Conservation (phyloP, 2,797 vertebrate species). For the Heliangelus exortis region DNA sequence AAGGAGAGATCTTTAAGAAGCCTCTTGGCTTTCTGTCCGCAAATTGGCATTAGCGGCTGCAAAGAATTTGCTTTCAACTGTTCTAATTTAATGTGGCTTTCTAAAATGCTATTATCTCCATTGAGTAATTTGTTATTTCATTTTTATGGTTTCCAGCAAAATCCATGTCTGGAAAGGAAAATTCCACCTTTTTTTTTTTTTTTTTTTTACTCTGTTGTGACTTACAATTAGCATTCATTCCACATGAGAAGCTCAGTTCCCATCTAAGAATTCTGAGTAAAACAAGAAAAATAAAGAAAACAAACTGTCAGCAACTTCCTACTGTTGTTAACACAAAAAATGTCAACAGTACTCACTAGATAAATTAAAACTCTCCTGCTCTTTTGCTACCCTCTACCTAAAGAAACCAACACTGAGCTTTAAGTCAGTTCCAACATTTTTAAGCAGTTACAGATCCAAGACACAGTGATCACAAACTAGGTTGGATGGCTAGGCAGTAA, state of each 20-base stretch:
- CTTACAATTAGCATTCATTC: constrained; percentile 40
- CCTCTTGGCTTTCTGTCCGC: background rate
- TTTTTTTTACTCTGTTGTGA: constrained; percentile 7
- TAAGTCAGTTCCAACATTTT: constrained; percentile 29
- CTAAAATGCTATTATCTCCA: constrained; percentile 53
- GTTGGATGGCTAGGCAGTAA: constrained; percentile 37
- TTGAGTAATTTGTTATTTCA: constrained; percentile 55
- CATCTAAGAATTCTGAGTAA: constrained; percentile 6
- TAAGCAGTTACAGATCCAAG: constrained; percentile 57
- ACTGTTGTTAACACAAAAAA: constrained; percentile 58
- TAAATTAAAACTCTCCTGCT: constrained; percentile 52
- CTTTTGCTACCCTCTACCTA: constrained; percentile 50
- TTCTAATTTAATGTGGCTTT: constrained; percentile 55
- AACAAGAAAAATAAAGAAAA: constrained; percentile 64
- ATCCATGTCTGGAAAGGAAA: constrained; percentile 26
- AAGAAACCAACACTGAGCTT: constrained; percentile 35
- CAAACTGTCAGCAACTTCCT: constrained; percentile 65
- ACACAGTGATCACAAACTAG: constrained; percentile 28
- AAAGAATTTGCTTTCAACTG: constrained; percentile 49
- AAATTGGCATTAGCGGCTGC: background rate
- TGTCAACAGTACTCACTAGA: constrained; percentile 42
- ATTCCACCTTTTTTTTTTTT: constrained; percentile 41
- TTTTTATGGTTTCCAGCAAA: constrained; percentile 57
- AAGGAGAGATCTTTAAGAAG: background rate
- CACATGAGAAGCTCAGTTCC: background rate